Percentiles rank a stretch among this genome's conserved stretches.
Conservation (phyloP, 2,797 vertebrate species). For the Hephaestus fuliginosus region DNA sequence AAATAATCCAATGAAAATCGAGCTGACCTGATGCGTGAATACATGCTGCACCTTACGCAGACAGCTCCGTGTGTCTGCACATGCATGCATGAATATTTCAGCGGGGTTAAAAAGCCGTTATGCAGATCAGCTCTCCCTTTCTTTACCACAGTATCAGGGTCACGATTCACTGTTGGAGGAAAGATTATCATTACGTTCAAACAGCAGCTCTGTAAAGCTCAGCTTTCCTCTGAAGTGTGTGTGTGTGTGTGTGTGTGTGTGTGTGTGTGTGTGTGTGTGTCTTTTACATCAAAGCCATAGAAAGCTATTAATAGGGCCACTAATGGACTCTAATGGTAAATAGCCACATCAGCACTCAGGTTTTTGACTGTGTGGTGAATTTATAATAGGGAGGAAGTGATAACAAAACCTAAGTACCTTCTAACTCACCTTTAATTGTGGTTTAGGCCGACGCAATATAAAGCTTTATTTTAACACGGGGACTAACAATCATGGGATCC, state of each 20-base stretch:
- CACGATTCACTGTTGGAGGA: conserved; percentile 53
- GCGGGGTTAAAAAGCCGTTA: conserved; percentile 54
- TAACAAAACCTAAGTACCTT: conserved; percentile 72
- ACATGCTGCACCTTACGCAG: background rate
- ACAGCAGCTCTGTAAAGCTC: conserved; percentile 52
- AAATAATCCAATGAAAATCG: background rate
- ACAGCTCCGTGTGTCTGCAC: background rate
- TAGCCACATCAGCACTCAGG: conserved; percentile 75
- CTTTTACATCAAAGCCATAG: conserved; percentile 74
- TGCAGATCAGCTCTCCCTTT: conserved; percentile 49
- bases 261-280: conserved; percentile 28
- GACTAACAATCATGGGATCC: conserved; percentile 55
- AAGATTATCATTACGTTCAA: conserved; percentile 66
- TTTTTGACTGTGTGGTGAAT: conserved; percentile 75
- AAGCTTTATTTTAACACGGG: conserved; percentile 59
- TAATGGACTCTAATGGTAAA: conserved; percentile 79
- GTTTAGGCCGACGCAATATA: conserved; percentile 44
- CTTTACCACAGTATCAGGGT: conserved; percentile 42
- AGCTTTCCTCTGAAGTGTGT: conserved; percentile 57
- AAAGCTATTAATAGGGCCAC: conserved; percentile 72
- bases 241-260: conserved; percentile 33
- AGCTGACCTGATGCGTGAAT: background rate
- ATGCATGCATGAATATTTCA: conserved; percentile 37
- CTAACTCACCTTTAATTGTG: conserved; percentile 75
- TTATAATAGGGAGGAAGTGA: conserved; percentile 69